Evolutionary conservation across 1,140 invertebrate genomes (phyloP).

Genomic region (Drosophila pectinifera): DNA sequence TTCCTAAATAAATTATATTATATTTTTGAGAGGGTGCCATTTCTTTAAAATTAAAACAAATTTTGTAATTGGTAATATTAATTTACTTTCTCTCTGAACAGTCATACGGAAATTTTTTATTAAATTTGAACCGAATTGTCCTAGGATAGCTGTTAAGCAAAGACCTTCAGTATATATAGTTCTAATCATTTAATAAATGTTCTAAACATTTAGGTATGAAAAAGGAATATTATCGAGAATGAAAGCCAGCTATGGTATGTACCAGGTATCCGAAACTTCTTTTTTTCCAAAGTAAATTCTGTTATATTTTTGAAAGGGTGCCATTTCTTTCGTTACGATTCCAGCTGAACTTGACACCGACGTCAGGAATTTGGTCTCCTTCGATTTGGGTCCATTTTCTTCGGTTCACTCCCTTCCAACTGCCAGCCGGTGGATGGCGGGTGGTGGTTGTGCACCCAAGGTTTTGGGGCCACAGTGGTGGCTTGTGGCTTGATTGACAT

Average conservation of each 20-base stretch:
- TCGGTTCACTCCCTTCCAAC: conserved; percentile 13
- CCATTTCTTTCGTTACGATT: neutral
- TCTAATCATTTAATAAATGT: too few relatives aligned
- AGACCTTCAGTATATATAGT: neutral
- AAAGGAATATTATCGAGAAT: too few relatives aligned
- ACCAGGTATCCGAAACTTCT: too few relatives aligned
- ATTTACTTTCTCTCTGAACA: too few relatives aligned
- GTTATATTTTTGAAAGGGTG: neutral
- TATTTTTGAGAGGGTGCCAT: neutral
- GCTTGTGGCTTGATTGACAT: conserved; percentile 63
- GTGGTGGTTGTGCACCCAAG: conserved; percentile 23
- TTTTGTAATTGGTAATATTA: too few relatives aligned
- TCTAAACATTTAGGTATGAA: too few relatives aligned
- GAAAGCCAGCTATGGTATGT: too few relatives aligned
- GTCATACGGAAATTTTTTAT: too few relatives aligned
- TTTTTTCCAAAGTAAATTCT: too few relatives aligned
- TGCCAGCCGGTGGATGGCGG: conserved; percentile 5
- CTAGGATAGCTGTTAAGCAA: neutral
- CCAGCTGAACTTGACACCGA: conserved; percentile 16
- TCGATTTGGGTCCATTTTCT: conserved; percentile 16
- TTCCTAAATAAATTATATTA: too few relatives aligned
- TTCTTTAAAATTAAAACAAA: too few relatives aligned
- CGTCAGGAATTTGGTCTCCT: conserved; percentile 10
- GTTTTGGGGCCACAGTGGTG: conserved; percentile 40
- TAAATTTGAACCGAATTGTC: neutral